Evolutionary conservation across 2,113 vertebrate species (phyloP), one percentile per base, ranked within the genome.

Genomic region (Pycnonotus jocosus): DNA sequence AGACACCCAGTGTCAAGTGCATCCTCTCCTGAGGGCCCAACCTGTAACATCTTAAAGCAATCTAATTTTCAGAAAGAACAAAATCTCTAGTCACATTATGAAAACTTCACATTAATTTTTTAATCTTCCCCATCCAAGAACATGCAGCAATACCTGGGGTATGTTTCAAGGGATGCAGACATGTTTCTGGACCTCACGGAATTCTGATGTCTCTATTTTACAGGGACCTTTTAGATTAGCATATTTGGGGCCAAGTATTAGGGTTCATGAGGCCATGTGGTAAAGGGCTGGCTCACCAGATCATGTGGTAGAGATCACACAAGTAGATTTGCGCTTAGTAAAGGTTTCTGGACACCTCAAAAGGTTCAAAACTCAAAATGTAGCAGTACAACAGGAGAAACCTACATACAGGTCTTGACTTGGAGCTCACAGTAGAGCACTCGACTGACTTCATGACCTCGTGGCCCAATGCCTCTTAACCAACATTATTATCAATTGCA

Each of bases 291-390:
- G 37, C 18, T 65, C 20, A 23, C 8, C 25, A 81, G 28, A 53
- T 30, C 33, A 21, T 1, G 28, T 0, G 0, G 28, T 6, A 72
- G 18, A 64, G 24, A 82, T 33, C 45, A 51, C 6, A 77, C 9
- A 45, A 18, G 30, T 17, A 56, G 27, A 37, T 44, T 16, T 30
- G 24, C 3, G 0, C 31, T 85, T 72, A 30, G 15, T 47, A 62
- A 80, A 80, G 21, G 17, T 31, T 94, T 87, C 54, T 47, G 25
- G 13, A 30, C 31, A 33, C 30, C 35, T 70, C 54, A 66, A 33
- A 64, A 81, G 6, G 8, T 64, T 91, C 37, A 69, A 91, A 83
- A 30, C 0, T 7, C 24, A 38, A 69, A 88, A 33, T 4, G 14
- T 21, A 83, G 38, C 38, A 47, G 20, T 25, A 56, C 62, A 70